These are phyloP conservation scores for Malachius bipustulatus DNA, from an alignment of 2,888 invertebrate genomes.

Conservation along the genomic window DNA sequence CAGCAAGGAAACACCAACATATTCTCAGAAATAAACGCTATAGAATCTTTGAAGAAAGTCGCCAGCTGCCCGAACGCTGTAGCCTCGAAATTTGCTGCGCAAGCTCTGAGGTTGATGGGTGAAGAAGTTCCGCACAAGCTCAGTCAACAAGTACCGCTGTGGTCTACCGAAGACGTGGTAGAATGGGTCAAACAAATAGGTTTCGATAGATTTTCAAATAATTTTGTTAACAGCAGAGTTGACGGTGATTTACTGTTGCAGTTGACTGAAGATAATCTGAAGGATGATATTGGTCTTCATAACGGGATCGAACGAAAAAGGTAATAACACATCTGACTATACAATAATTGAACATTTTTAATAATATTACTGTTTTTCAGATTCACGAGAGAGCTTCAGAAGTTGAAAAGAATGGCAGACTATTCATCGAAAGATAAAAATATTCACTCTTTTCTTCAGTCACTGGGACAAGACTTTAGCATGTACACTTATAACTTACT, in stretches of 20 bases:
- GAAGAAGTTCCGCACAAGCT: conserved; percentile 96
- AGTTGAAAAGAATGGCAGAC: conserved; percentile 90
- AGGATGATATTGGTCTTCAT: conserved; percentile 81
- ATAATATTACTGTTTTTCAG: conserved; percentile 35
- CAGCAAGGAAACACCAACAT: conserved; percentile 83
- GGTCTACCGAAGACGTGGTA: conserved; percentile 92
- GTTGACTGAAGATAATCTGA: conserved; percentile 82
- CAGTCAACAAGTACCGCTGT: conserved; percentile 94
- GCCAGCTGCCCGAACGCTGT: conserved; percentile 97
- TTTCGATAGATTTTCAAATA: conserved; percentile 69
- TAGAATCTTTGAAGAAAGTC: conserved; percentile 88
- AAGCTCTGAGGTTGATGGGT: conserved; percentile 82
- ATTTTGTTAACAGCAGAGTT: conserved; percentile 84
- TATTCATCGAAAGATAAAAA: conserved; percentile 92
- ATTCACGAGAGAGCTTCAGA: conserved; percentile 85
- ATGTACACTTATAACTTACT: conserved; percentile 96
- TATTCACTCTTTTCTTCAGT: conserved; percentile 72
- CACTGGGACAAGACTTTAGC: conserved; percentile 78
- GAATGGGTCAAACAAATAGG: conserved; percentile 99
- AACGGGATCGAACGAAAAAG: conserved; percentile 90
- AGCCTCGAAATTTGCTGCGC: conserved; percentile 92
- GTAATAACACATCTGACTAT: conserved; percentile 34
- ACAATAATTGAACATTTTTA: background rate
- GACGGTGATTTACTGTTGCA: conserved; percentile 93
- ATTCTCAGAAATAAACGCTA: conserved; percentile 88